phyloP scores from a whole-genome alignment of 2,113 vertebrate species.

The rat (Rattus norvegicus) region GRCr8 NC_086022.1:25377501-25378000 shows the following conservation, averaged over 20 bases:
- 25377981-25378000: not conserved
- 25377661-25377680: not conserved
- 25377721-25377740: not conserved
- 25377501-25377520: not conserved
- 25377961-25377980: not conserved
- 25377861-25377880: not conserved
- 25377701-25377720: not conserved
- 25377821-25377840: not conserved
- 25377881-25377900: not conserved
- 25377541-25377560: not conserved
- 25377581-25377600: not conserved
- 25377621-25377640: not conserved
- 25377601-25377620: not conserved
- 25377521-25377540: not conserved
- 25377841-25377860: not conserved
- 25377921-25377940: not conserved
- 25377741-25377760: not conserved
- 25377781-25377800: no score
- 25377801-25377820: not conserved
- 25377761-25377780: not conserved
- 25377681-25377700: not conserved
- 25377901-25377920: not conserved
- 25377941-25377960: not conserved
- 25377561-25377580: not conserved
- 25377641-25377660: not conserved